Evolutionary conservation across 64 coral and sea anemone genomes (phyloP).

Genomic region (Pocillopora verrucosa): DNA sequence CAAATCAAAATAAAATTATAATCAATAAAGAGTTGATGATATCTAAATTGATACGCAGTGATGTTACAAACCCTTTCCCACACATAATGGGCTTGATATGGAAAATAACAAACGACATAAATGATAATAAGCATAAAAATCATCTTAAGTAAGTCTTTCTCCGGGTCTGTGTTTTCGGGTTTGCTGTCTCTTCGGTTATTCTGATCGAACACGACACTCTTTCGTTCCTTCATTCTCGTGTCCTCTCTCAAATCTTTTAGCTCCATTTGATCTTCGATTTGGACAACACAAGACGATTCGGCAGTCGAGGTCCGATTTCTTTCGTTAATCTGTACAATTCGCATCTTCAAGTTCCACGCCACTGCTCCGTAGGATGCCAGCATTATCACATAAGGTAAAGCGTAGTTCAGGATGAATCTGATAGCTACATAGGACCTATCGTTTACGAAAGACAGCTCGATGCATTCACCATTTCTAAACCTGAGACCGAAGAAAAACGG

Average conservation of each 20-base stretch:
- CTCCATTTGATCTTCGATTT: too few relatives aligned
- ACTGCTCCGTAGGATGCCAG: too few relatives aligned
- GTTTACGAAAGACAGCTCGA: too few relatives aligned
- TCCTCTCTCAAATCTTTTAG: too few relatives aligned
- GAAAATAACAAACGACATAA: conserved; percentile 53
- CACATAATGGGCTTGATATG: conserved; percentile 33
- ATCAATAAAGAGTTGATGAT: background rate
- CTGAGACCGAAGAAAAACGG: background rate
- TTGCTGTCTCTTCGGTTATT: background rate
- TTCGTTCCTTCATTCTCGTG: too few relatives aligned
- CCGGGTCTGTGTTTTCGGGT: background rate
- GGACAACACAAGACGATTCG: too few relatives aligned
- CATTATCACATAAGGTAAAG: too few relatives aligned
- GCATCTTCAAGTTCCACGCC: too few relatives aligned
- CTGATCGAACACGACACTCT: background rate
- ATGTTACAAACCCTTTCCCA: background rate
- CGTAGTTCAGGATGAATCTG: too few relatives aligned
- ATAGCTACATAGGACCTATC: too few relatives aligned
- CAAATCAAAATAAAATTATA: conserved; percentile 43
- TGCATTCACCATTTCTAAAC: background rate
- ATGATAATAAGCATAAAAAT: conserved; percentile 36
- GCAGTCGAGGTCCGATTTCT: too few relatives aligned
- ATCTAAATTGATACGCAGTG: background rate
- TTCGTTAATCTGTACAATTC: too few relatives aligned
- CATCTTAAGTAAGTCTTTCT: conserved; percentile 51